Evolutionary conservation across 2,113 vertebrate species (phyloP), one percentile per base, ranked within the genome.

Genomic region (Xenopus tropicalis): DNA sequence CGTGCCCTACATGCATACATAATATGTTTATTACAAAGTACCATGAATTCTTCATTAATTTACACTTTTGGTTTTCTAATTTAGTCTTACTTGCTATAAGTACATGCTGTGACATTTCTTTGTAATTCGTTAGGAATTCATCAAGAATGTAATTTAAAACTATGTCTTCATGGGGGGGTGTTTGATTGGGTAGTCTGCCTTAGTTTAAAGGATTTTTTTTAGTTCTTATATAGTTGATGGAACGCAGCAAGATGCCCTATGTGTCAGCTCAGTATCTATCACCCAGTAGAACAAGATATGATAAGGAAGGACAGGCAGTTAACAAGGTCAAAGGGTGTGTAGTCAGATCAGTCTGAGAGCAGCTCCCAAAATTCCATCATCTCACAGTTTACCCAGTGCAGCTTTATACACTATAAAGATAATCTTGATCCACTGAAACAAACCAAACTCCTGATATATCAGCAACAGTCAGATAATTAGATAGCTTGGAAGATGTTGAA

Each of bases 131-230:
- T 37, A 7, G 11, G 3, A 7, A 0, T 4, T 1, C 0, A 54
- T 37, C 10, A 7, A 8, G 3, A 7, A 0, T 4, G 1, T 0
- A 54, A 17, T 0, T 0, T 9, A 14, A n/a, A 66, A 21, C 0
- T n/a, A 1, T 3, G 0, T 0, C 1, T 1, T 46, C 64, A 79
- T 9, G 62, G 17, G 46, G 56, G 61, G 46, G 52, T 20, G 16
- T 57, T 44, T 16, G 10, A 56, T 56, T 57, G 61, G 29, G 21
- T 48, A 19, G 51, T 59, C 29, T 4, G 6, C 29, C 29, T 48
- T 51, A 59, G 44, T 58, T 71, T 64, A 25, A n/a, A 24, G 29
- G 29, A 37, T 37, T 3, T 37, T 37, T n/a, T 37, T 37, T 2
- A 19, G 22, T 37, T 66, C 56, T 69, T 21, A 42, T 52, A 20